Conservation (phyloP, 2,797 vertebrate species). For the Silurus aristotelis region DNA sequence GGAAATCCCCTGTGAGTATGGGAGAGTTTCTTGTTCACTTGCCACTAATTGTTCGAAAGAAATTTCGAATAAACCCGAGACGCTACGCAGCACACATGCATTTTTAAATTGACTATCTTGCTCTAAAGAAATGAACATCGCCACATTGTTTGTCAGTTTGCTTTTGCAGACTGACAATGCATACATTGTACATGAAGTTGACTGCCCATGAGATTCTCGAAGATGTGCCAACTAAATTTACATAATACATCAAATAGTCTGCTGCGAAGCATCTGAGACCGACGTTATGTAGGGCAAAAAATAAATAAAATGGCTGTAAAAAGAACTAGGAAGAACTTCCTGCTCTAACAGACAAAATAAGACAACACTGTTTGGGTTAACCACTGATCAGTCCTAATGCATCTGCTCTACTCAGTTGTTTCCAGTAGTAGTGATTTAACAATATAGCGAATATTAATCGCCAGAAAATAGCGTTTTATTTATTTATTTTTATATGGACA, state of each 20-base stretch:
- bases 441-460: not conserved
- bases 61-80: not conserved
- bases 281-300: conserved; percentile 4
- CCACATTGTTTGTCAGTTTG: not conserved
- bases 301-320: not conserved
- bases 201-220: not conserved
- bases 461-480: not conserved
- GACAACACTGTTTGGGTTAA: not conserved
- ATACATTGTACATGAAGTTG: not conserved
- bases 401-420: not conserved
- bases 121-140: not conserved
- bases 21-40: not conserved
- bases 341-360: not conserved
- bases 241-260: not conserved
- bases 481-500: not conserved
- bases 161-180: not conserved
- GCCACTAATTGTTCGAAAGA: not conserved
- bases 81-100: not conserved
- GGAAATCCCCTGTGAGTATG: not conserved
- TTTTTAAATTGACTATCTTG: not conserved
- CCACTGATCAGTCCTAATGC: not conserved
- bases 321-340: too few relatives aligned
- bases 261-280: not conserved
- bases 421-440: not conserved
- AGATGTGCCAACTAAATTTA: not conserved